These are phyloP conservation scores for Perizoma affinitatum DNA, from an alignment of 2,888 invertebrate genomes.

Conservation along the genomic window DNA sequence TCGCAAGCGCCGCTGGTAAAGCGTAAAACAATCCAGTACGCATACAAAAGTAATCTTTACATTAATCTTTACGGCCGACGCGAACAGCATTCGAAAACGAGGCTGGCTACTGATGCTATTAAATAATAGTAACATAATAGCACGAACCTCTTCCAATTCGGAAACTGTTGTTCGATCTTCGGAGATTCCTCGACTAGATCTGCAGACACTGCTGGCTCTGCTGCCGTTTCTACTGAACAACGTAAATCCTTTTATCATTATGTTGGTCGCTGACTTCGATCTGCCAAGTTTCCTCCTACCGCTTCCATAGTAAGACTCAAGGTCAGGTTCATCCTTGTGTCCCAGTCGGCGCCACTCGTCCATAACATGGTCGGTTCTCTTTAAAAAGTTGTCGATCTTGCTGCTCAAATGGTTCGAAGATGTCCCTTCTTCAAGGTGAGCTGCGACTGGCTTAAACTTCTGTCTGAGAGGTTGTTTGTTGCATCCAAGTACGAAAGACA, in stretches of 20 bases:
- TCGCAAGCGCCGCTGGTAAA: constrained; percentile 57
- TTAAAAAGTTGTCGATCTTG: constrained; percentile 91
- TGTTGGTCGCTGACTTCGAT: constrained; percentile 91
- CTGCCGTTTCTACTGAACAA: constrained; percentile 83
- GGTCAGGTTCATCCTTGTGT: constrained; percentile 81
- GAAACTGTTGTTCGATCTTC: constrained; percentile 87
- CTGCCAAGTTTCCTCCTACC: constrained; percentile 79
- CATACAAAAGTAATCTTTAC: constrained; percentile 65
- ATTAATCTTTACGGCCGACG: constrained; percentile 52
- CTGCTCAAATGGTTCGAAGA: constrained; percentile 89
- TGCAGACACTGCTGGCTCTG: constrained; percentile 82
- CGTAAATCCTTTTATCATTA: constrained; percentile 92
- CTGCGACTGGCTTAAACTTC: constrained; percentile 88
- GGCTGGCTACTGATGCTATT: constrained; percentile 8
- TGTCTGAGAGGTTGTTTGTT: constrained; percentile 88
- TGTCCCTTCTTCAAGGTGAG: constrained; percentile 90
- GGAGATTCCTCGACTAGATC: constrained; percentile 81
- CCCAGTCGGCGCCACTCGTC: constrained; percentile 93
- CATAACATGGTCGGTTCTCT: constrained; percentile 93
- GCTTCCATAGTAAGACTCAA: constrained; percentile 57
- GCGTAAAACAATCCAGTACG: constrained; percentile 51
- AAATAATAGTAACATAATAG: constrained; percentile 38
- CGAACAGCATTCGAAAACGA: constrained; percentile 43
- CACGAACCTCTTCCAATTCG: constrained; percentile 86
- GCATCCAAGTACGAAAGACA: constrained; percentile 90